These are phyloP conservation scores for Epinephelus malabaricus DNA, from an alignment of 2,797 vertebrate genomes.

Conservation along the genomic window DNA sequence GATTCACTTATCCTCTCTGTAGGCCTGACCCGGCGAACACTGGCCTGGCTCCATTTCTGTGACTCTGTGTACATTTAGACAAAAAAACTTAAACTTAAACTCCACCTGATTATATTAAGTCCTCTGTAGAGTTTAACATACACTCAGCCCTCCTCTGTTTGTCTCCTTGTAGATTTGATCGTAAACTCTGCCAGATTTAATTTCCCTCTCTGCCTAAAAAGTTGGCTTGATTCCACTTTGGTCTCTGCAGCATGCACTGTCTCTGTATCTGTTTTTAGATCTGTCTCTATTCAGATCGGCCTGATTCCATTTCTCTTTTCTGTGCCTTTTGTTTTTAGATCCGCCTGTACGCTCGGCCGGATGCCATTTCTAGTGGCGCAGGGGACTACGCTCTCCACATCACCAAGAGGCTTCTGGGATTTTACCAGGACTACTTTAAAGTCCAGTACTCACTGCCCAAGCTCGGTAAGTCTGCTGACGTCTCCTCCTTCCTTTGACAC, in stretches of 20 bases:
- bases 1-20: conserved; percentile 33
- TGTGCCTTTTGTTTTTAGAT: conserved; percentile 79
- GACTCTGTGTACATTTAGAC: conserved; percentile 16
- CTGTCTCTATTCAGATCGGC: conserved; percentile 26
- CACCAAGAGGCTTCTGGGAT: conserved; percentile 93
- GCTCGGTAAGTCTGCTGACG: conserved; percentile 83
- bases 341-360: conserved; percentile 92
- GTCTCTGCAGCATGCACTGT: conserved; percentile 17
- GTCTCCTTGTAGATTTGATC: conserved; percentile 21
- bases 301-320: conserved; percentile 24
- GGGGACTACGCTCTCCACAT: conserved; percentile 95
- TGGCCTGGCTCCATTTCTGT: conserved; percentile 31
- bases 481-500: not conserved
- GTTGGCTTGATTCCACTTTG: conserved; percentile 6
- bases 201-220: conserved; percentile 36
- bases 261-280: conserved; percentile 23
- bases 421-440: conserved; percentile 96
- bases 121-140: conserved; percentile 19
- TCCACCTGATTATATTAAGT: conserved; percentile 16
- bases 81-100: conserved; percentile 5
- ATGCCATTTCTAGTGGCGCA: conserved; percentile 92
- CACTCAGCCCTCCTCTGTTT: not conserved
- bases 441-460: conserved; percentile 95
- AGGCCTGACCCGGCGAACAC: conserved; percentile 31
- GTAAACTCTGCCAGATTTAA: conserved; percentile 37